Conservation (phyloP, 2,888 invertebrate species). For the Habroteleia sp. region DNA sequence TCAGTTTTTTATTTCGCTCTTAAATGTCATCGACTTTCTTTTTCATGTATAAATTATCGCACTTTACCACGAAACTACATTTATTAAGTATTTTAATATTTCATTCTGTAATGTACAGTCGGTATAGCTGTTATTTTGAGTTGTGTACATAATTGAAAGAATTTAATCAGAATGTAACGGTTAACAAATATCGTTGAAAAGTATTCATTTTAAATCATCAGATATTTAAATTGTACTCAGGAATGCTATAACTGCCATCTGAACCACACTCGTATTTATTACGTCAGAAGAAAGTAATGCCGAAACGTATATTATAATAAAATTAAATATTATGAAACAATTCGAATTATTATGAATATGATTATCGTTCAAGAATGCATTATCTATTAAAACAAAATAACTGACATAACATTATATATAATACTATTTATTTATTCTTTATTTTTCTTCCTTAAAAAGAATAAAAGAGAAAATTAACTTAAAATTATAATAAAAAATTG, state of each 20-base stretch:
- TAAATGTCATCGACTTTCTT: conserved; percentile 28
- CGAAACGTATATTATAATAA: conserved; percentile 10
- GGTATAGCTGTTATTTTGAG: neutral
- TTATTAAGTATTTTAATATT: conserved; percentile 19
- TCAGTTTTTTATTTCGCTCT: conserved; percentile 5
- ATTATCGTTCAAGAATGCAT: too few species aligned
- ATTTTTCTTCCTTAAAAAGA: too few species aligned
- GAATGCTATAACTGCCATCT: conserved; percentile 19
- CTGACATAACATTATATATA: too few species aligned
- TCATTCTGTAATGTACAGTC: neutral
- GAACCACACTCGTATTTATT: conserved; percentile 14
- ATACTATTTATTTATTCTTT: too few species aligned
- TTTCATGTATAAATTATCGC: conserved; percentile 1
- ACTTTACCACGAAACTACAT: neutral
- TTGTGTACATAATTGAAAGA: conserved; percentile 18
- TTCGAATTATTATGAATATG: too few species aligned
- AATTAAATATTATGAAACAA: conserved; percentile 13
- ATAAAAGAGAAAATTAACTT: too few species aligned
- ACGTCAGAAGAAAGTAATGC: conserved; percentile 10
- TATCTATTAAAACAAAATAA: too few species aligned
- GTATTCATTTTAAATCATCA: conserved; percentile 14
- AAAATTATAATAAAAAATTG: too few species aligned
- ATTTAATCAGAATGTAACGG: conserved; percentile 30
- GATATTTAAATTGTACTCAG: conserved; percentile 7
- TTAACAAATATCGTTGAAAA: conserved; percentile 19